phyloP scores from a whole-genome alignment of 2,797 vertebrate genomes.

The Muraenolepis orangiensis region DNA sequence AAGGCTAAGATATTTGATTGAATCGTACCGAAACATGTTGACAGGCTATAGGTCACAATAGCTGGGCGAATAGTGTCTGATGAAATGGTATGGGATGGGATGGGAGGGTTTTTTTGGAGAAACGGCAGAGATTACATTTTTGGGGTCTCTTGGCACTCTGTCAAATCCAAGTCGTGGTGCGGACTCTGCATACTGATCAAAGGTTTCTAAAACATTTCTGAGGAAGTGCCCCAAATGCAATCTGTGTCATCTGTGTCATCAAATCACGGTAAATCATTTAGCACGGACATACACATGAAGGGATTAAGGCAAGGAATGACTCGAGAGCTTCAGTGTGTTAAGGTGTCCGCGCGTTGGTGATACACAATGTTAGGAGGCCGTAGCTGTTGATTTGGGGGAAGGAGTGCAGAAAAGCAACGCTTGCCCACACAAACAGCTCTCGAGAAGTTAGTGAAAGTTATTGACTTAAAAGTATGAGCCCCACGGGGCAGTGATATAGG shows the following conservation, averaged over 20 bases:
- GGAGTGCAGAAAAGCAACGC: constrained; percentile 42
- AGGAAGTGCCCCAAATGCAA: constrained; percentile 60
- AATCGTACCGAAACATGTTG: constrained; percentile 60
- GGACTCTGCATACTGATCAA: constrained; percentile 62
- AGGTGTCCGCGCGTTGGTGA: background rate
- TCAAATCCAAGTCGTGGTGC: constrained; percentile 55
- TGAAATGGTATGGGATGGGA: too few relatives aligned
- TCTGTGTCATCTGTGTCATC: constrained; percentile 54
- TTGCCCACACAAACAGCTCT: constrained; percentile 32
- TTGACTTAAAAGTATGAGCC: constrained; percentile 46
- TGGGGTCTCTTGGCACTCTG: constrained; percentile 44
- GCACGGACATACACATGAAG: constrained; percentile 33
- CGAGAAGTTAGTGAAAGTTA: constrained; percentile 27
- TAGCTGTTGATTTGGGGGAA: constrained; percentile 67
- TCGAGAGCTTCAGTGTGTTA: background rate
- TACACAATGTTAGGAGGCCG: constrained; percentile 48
- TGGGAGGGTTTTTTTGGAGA: constrained; percentile 59
- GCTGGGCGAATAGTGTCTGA: constrained; percentile 49
- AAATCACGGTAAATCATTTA: constrained; percentile 57
- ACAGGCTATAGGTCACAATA: constrained; percentile 51
- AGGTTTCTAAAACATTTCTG: constrained; percentile 55
- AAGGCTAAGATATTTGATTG: constrained; percentile 57
- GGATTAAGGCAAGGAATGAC: constrained; percentile 32
- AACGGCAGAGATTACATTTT: constrained; percentile 54
- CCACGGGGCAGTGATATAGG: constrained; percentile 19